Conservation (phyloP, 2,113 vertebrate species). For the Odontesthes bonariensis region DNA sequence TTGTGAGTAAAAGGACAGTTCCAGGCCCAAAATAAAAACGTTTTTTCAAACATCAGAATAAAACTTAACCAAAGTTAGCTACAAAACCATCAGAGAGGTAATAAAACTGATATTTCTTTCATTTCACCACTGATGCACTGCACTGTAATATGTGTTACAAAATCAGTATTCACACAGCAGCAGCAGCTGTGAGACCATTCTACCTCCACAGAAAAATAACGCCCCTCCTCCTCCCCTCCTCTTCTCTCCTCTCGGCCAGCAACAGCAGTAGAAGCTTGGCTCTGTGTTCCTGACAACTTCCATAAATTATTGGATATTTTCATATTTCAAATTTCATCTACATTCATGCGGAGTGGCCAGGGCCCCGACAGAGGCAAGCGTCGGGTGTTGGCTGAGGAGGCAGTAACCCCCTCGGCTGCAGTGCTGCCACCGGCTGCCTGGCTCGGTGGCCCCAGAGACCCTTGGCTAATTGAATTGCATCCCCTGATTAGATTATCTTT, state of each 20-base stretch:
- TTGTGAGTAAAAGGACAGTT: no score
- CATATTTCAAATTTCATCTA: slow-evolving; percentile 99
- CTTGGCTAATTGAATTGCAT: slow-evolving; percentile 98
- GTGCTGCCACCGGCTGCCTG: slow-evolving; percentile 91
- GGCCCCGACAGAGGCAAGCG: slow-evolving; percentile 76
- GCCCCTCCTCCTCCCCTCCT: background rate
- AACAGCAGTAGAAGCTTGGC: slow-evolving; percentile 87
- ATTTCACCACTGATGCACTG: background rate
- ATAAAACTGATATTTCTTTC: background rate
- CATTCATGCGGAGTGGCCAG: slow-evolving; percentile 95
- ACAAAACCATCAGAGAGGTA: background rate
- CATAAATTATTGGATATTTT: slow-evolving; percentile 99
- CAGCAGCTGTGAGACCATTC: slow-evolving; percentile 53
- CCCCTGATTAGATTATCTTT: slow-evolving; percentile 99
- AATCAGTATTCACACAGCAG: slow-evolving; percentile 73
- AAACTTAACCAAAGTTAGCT: background rate
- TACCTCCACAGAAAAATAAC: slow-evolving; percentile 61
- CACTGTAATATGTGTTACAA: slow-evolving; percentile 30
- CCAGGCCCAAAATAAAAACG: no score
- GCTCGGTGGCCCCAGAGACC: slow-evolving; percentile 94
- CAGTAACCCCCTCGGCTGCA: slow-evolving; percentile 82
- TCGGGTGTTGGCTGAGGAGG: slow-evolving; percentile 93
- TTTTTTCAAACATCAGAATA: background rate
- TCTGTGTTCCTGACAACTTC: slow-evolving; percentile 96
- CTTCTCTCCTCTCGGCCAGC: slow-evolving; percentile 15